Evolutionary conservation across 2,888 invertebrate genomes (phyloP).

Genomic region (Brachypterus glaber): DNA sequence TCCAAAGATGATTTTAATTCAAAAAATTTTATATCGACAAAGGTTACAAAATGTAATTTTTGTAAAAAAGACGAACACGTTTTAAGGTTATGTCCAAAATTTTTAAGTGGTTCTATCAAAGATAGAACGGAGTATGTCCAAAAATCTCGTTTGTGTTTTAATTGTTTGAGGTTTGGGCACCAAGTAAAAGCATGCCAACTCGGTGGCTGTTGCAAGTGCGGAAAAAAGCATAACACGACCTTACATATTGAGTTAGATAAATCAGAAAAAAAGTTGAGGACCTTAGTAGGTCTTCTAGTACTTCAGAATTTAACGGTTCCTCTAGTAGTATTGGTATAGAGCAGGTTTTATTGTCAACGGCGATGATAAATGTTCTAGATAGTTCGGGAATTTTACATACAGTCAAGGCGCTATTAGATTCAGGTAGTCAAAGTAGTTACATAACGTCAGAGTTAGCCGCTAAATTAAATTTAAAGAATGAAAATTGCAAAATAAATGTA

Average conservation of each 20-base stretch:
- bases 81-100: conserved; percentile 9
- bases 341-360: conserved; percentile 6
- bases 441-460: neutral
- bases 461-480: neutral
- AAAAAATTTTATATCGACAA: no score
- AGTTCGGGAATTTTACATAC: neutral
- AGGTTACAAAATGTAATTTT: conserved; percentile 7
- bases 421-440: conserved; percentile 4
- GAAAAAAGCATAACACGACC: conserved; percentile 6
- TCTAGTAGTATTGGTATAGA: no score
- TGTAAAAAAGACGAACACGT: conserved; percentile 9
- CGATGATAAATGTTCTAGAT: neutral
- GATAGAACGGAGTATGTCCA: neutral
- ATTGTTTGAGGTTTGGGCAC: conserved; percentile 5
- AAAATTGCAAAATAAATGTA: neutral
- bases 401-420: conserved; percentile 6
- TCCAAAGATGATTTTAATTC: no score
- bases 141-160: conserved; percentile 4
- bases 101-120: conserved; percentile 5
- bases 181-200: conserved; percentile 1
- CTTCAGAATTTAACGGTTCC: no score
- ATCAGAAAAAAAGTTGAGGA: no score
- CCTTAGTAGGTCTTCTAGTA: no score
- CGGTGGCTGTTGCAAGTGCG: conserved; percentile 5
- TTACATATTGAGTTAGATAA: conserved; percentile 3